phyloP scores from a whole-genome alignment of 2,797 vertebrate genomes.

The Lemur catta region DNA sequence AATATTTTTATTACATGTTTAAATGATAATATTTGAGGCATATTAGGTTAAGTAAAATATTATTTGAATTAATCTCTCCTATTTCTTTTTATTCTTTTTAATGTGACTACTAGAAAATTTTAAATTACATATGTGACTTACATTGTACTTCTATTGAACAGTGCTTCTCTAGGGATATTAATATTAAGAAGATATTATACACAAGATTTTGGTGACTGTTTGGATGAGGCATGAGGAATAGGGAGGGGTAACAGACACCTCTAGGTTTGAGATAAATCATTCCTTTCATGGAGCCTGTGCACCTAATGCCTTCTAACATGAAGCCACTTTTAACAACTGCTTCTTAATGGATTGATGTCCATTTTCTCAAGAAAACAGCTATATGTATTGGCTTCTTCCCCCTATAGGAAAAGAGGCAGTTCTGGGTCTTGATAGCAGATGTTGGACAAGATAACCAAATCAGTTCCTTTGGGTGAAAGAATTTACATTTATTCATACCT shows the following conservation, averaged over 20 bases:
- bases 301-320: not conserved
- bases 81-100: not conserved
- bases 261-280: not conserved
- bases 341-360: not conserved
- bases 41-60: not conserved
- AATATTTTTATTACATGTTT: not conserved
- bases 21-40: not conserved
- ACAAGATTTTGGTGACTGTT: not conserved
- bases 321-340: not conserved
- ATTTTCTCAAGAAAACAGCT: not conserved
- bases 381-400: not conserved
- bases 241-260: too few species aligned
- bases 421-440: not conserved
- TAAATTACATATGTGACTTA: not conserved
- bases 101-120: not conserved
- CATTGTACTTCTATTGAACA: not conserved
- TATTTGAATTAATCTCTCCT: not conserved
- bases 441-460: not conserved
- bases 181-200: not conserved
- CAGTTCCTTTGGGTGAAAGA: not conserved
- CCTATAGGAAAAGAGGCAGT: not conserved
- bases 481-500: not conserved
- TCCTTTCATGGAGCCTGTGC: not conserved
- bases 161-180: not conserved
- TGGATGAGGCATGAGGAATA: not conserved